Conservation (phyloP, 2,113 vertebrate genomes). For the Dissostichus mawsoni region DNA sequence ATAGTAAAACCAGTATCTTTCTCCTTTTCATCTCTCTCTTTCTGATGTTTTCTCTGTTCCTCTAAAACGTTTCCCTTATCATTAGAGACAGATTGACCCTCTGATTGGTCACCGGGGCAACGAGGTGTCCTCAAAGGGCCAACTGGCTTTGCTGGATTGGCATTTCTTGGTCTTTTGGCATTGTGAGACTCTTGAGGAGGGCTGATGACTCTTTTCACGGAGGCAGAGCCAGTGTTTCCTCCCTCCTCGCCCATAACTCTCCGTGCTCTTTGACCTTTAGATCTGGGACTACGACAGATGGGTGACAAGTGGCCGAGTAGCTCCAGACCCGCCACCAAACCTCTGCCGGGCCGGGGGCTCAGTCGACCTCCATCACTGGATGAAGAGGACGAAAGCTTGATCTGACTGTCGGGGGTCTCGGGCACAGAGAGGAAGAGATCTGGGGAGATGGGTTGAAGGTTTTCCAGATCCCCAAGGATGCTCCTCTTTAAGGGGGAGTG, state of each 20-base stretch:
- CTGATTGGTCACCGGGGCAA: background rate
- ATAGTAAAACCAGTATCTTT: constrained; percentile 49
- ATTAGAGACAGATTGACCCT: background rate
- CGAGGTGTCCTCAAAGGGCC: background rate
- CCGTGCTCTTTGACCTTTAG: constrained; percentile 41
- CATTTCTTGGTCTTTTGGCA: constrained; percentile 72
- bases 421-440: constrained; percentile 70
- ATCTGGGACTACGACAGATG: constrained; percentile 63
- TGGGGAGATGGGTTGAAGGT: constrained; percentile 67
- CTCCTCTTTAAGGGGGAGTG: constrained; percentile 55
- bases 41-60: constrained; percentile 13
- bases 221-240: constrained; percentile 31
- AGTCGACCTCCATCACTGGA: background rate
- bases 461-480: constrained; percentile 62
- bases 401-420: constrained; percentile 82
- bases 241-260: constrained; percentile 25
- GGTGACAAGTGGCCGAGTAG: constrained; percentile 59
- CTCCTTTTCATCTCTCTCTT: background rate
- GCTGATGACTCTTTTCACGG: constrained; percentile 77
- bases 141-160: background rate
- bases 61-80: background rate
- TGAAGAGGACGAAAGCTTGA: constrained; percentile 22
- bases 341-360: constrained; percentile 4
- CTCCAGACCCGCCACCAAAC: background rate
- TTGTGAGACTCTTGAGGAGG: constrained; percentile 59